Conservation (phyloP, 2,888 invertebrate genomes). For the Stenchaetothrips biformis region DNA sequence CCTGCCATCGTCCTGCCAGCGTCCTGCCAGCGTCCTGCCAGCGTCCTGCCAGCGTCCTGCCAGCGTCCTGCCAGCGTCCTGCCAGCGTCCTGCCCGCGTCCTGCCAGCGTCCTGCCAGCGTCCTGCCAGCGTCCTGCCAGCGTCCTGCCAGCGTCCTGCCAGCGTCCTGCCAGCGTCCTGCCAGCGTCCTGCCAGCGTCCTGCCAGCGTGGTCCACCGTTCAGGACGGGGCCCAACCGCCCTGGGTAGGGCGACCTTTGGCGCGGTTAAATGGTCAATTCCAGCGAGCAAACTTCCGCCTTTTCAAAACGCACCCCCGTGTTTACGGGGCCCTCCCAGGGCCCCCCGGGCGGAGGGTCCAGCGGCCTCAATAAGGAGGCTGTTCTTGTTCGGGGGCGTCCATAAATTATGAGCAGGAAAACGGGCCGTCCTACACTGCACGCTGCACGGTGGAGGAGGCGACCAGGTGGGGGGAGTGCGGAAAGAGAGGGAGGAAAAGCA, state of each 20-base stretch:
- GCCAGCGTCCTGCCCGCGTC: neutral
- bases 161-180: too few species aligned
- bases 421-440: neutral
- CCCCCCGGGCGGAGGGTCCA: neutral
- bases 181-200: neutral
- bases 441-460: neutral
- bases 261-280: constrained; percentile 11
- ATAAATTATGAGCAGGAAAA: neutral
- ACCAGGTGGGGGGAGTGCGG: neutral
- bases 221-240: too few species aligned
- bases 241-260: neutral
- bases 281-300: neutral
- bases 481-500: neutral
- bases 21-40: neutral
- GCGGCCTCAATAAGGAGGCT: neutral
- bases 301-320: constrained; percentile 3
- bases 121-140: neutral
- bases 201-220: neutral
- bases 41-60: neutral
- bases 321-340: neutral
- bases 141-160: neutral
- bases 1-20: neutral
- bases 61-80: neutral
- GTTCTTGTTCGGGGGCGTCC: too few species aligned
- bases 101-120: neutral